Percentiles rank a stretch among this genome's conserved stretches.
These are phyloP conservation scores for Spilogale gracilis DNA, from an alignment of 2,113 vertebrate species.

Conservation along the genomic window DNA sequence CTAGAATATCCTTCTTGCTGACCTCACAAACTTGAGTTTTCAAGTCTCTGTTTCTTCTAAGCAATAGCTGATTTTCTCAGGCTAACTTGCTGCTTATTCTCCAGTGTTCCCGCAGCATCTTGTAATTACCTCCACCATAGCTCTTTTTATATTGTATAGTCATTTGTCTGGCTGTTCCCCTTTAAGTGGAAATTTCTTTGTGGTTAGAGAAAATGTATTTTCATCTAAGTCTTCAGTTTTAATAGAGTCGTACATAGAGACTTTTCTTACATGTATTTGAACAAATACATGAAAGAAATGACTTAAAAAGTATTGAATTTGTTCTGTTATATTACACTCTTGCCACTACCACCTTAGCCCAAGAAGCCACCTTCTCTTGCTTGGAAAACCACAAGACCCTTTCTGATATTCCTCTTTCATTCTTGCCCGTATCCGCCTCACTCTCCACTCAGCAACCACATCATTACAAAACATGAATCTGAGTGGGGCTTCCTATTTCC, in stretches of 20 bases:
- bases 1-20: background rate
- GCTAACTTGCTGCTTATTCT: background rate
- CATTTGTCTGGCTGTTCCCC: background rate
- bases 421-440: background rate
- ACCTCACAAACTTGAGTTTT: background rate
- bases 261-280: background rate
- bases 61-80: background rate
- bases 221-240: constrained; percentile 33
- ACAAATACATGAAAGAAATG: constrained; percentile 25
- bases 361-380: constrained; percentile 3
- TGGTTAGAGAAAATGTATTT: constrained; percentile 20
- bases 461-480: background rate
- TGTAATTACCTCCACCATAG: background rate
- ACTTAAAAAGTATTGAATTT: background rate
- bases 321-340: background rate
- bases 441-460: background rate
- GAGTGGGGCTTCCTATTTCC: constrained; percentile 13
- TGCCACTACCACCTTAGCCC: background rate
- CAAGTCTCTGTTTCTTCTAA: constrained; percentile 25
- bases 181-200: constrained; percentile 11
- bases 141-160: background rate
- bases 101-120: background rate
- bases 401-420: background rate
- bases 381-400: background rate
- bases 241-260: background rate